Evolutionary conservation across 2,888 invertebrate species (phyloP).

Genomic region (Stegophylla sp.): DNA sequence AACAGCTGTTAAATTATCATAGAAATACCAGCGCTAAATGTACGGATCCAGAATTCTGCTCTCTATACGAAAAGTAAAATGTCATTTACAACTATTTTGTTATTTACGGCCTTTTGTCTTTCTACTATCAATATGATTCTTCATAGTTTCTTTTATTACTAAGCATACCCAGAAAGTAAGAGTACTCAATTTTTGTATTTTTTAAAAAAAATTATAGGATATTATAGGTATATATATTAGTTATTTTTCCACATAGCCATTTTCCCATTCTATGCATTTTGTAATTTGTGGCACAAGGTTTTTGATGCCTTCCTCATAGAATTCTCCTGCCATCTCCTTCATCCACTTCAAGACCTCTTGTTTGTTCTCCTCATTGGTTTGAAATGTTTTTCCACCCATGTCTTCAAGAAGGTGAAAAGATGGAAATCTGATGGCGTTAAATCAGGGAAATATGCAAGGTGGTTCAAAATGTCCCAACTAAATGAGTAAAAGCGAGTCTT

Average conservation of each 20-base stretch:
- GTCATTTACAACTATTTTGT: too few species aligned
- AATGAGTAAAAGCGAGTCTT: background rate
- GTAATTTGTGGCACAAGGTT: background rate
- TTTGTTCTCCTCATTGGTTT: constrained; percentile 2
- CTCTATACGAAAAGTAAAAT: too few species aligned
- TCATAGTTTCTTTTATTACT: too few species aligned
- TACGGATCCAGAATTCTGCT: too few species aligned
- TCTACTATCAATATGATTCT: too few species aligned
- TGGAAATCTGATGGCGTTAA: constrained; percentile 7
- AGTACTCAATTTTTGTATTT: background rate
- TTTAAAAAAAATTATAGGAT: background rate
- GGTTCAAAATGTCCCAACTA: background rate
- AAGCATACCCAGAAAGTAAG: background rate
- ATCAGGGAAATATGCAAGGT: background rate
- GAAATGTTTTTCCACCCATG: background rate
- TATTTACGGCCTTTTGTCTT: too few species aligned
- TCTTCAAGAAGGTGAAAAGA: constrained; percentile 22
- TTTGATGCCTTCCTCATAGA: background rate
- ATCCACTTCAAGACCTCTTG: constrained; percentile 2
- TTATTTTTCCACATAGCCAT: background rate
- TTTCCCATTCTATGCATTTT: background rate
- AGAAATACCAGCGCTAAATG: too few species aligned
- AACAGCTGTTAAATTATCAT: too few species aligned
- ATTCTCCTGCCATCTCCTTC: background rate
- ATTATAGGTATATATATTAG: background rate